Evolutionary conservation across 2,888 invertebrate genomes (phyloP).

Genomic region (Agonopterix subpropinquella): DNA sequence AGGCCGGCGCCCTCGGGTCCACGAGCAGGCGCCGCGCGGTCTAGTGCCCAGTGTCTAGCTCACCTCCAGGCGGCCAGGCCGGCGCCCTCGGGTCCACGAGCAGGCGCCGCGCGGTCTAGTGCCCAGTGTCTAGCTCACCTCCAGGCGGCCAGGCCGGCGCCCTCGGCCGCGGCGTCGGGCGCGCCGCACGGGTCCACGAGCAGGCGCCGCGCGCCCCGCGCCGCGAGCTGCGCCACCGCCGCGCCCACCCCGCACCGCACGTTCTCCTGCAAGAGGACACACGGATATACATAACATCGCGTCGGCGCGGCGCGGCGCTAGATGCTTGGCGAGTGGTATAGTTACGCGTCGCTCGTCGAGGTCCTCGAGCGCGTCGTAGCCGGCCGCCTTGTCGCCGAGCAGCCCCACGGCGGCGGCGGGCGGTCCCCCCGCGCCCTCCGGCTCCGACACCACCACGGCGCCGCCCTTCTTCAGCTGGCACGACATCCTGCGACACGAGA

Average conservation of each 20-base stretch:
- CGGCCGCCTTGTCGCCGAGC: slow-evolving; percentile 39
- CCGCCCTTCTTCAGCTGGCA: slow-evolving; percentile 40
- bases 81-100: neutral
- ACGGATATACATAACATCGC: neutral
- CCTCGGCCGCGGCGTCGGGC: slow-evolving; percentile 80
- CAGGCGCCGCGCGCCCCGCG: slow-evolving; percentile 28
- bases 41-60: no score
- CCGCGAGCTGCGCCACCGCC: slow-evolving; percentile 34
- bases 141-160: slow-evolving; percentile 79
- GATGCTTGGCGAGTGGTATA: neutral
- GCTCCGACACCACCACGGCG: slow-evolving; percentile 46
- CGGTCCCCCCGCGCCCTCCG: slow-evolving; percentile 37
- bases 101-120: neutral
- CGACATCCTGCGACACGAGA: slow-evolving; percentile 29
- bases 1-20: no score
- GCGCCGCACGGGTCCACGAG: slow-evolving; percentile 75
- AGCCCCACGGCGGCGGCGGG: slow-evolving; percentile 45
- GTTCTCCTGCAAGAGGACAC: slow-evolving; percentile 39
- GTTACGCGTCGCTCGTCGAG: slow-evolving; percentile 45
- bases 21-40: no score
- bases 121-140: slow-evolving; percentile 37
- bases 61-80: neutral
- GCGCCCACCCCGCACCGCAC: slow-evolving; percentile 52
- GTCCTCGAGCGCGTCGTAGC: slow-evolving; percentile 42
- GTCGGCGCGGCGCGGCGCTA: neutral